These are phyloP conservation scores for Grammomys surdaster DNA, from an alignment of 2,113 vertebrate species.

Conservation along the genomic window DNA sequence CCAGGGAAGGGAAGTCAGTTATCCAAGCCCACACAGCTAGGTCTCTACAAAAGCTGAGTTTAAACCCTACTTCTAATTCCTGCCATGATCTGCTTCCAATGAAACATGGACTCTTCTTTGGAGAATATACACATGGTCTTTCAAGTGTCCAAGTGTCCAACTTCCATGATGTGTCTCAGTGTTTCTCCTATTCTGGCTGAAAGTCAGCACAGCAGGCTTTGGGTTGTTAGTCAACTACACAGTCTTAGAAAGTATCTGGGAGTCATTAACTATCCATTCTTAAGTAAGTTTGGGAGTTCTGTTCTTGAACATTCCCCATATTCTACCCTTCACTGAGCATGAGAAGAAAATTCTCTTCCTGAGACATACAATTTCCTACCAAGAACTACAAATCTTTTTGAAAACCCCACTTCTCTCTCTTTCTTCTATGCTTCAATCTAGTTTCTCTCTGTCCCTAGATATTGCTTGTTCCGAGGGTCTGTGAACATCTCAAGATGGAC, in stretches of 20 bases:
- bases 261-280: not conserved
- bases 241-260: not conserved
- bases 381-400: conserved; percentile 1
- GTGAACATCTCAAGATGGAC: not conserved
- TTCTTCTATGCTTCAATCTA: not conserved
- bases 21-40: not conserved
- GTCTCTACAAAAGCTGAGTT: conserved; percentile 16
- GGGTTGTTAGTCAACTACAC: not conserved
- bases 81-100: not conserved
- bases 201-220: not conserved
- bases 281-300: not conserved
- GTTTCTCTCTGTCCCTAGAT: not conserved
- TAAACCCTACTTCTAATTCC: not conserved
- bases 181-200: conserved; percentile 4
- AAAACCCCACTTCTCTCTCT: not conserved
- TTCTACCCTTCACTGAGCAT: not conserved
- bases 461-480: not conserved
- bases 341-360: conserved; percentile 3
- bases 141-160: not conserved
- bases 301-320: conserved; percentile 1
- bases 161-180: not conserved
- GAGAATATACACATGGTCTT: not conserved
- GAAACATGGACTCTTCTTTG: not conserved
- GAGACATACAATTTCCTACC: conserved; percentile 22
- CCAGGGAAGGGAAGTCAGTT: not conserved